These are phyloP conservation scores for Ormyrus thymus DNA, from an alignment of 2,888 invertebrate species.

Conservation along the genomic window DNA sequence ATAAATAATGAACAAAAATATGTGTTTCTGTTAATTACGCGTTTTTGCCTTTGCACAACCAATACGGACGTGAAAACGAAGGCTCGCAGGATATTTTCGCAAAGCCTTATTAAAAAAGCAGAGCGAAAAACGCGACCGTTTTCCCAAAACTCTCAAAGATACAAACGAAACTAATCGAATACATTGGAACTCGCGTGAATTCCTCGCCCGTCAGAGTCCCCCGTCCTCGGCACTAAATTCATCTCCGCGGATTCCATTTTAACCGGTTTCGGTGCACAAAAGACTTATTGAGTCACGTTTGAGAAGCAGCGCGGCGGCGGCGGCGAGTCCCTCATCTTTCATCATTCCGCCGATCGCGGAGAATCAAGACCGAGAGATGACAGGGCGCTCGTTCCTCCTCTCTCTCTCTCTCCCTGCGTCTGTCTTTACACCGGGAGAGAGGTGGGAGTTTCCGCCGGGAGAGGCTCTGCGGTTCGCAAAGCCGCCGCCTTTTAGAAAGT, in stretches of 20 bases:
- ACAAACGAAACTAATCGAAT: no score
- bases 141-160: no score
- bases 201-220: neutral
- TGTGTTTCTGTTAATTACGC: no score
- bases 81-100: neutral
- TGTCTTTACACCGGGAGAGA: neutral
- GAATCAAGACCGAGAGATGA: conserved; percentile 51
- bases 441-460: conserved; percentile 31
- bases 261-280: conserved; percentile 48
- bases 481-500: conserved; percentile 39
- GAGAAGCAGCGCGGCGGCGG: conserved; percentile 5
- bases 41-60: no score
- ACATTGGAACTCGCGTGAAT: neutral
- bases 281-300: conserved; percentile 48
- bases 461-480: conserved; percentile 36
- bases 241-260: conserved; percentile 27
- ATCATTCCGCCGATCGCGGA: conserved; percentile 43
- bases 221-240: conserved; percentile 13
- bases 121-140: no score
- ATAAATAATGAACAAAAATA: no score
- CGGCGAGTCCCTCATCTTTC: conserved; percentile 35
- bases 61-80: neutral
- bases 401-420: neutral
- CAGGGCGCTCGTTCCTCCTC: conserved; percentile 36
- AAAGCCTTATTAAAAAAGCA: neutral